These are phyloP conservation scores for Phymastichus coffea DNA, from an alignment of 1,140 invertebrate genomes.

Conservation along the genomic window DNA sequence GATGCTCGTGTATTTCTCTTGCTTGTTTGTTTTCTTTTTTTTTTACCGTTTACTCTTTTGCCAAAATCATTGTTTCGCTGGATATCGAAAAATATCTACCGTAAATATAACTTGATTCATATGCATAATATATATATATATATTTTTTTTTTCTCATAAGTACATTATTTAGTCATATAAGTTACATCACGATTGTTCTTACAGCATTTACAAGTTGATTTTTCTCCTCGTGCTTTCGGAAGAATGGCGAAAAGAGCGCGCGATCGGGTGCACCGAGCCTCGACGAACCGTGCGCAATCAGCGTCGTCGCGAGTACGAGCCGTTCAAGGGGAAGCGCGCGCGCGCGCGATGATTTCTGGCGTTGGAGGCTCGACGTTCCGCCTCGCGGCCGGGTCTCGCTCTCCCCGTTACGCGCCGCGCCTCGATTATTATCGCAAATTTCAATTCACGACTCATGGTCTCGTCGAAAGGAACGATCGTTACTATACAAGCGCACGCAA, in stretches of 20 bases:
- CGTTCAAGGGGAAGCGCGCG: too few species aligned
- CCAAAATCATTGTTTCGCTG: constrained; percentile 12
- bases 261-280: too few species aligned
- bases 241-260: constrained; percentile 15
- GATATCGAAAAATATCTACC: constrained; percentile 27
- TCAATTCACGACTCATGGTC: constrained; percentile 19
- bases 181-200: constrained; percentile 28
- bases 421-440: constrained; percentile 27
- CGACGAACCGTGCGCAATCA: too few species aligned
- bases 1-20: background rate
- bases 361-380: constrained; percentile 16
- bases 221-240: background rate
- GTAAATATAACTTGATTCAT: constrained; percentile 14
- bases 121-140: constrained; percentile 4
- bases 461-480: constrained; percentile 6
- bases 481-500: background rate
- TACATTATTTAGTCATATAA: constrained; percentile 25
- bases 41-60: constrained; percentile 2
- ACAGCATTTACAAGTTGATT: constrained; percentile 21
- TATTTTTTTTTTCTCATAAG: constrained; percentile 12
- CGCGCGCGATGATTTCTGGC: constrained; percentile 14
- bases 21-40: background rate
- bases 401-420: too few species aligned
- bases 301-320: too few species aligned
- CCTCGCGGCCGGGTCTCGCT: too few species aligned